Base-by-base conservation (phyloP, 2,113 vertebrate species). In the Syrmaticus mikado region DNA sequence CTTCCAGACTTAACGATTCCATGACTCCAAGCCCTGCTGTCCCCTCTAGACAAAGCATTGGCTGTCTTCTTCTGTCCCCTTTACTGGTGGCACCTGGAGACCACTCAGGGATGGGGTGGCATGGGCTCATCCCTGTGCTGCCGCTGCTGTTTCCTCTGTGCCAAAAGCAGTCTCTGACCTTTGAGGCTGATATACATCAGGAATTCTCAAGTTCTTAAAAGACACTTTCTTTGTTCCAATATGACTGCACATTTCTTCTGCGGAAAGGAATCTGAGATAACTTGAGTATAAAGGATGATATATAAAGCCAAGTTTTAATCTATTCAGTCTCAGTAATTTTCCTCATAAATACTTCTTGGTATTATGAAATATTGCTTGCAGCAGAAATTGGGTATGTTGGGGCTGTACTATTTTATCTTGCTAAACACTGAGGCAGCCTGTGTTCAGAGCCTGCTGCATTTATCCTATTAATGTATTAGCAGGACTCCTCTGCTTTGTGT, bases 221-320 rank as follows among this genome's bases (percentile, higher is more conserved):
- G 57, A 34, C 45, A 50, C 22, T 94, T 52, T 40, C 46, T 79
- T 77, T 85, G 74, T 50, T 74, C 62, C 62, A 48, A 4, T 20
- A n/a, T 27, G 9, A 11, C 62, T 28, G 36, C 13, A 5, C 32
- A 81, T 62, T 81, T 60, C 84, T 50, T 62, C 71, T 41, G 38
- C 66, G 65, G 80, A 53, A 52, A 95, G 95, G 52, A 64, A 83
- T 38, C 45, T 67, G 88, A 86, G 81, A 84, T 41, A 80, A 55
- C 83, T 70, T 28, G 34, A 38, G 19, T 50, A 80, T 41, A 87
- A 97, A 97, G 87, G 83, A 82, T 91, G 87, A 89, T 38, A 5
- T 45, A 91, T 91, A 90, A 97, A 96, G 92, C 53, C 67, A 85
- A 82, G 79, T 97, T 96, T 94, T 92, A 89, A 94, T 96, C 93